These are phyloP conservation scores for Thera obeliscata DNA, from an alignment of 2,888 invertebrate species.

Conservation along the genomic window DNA sequence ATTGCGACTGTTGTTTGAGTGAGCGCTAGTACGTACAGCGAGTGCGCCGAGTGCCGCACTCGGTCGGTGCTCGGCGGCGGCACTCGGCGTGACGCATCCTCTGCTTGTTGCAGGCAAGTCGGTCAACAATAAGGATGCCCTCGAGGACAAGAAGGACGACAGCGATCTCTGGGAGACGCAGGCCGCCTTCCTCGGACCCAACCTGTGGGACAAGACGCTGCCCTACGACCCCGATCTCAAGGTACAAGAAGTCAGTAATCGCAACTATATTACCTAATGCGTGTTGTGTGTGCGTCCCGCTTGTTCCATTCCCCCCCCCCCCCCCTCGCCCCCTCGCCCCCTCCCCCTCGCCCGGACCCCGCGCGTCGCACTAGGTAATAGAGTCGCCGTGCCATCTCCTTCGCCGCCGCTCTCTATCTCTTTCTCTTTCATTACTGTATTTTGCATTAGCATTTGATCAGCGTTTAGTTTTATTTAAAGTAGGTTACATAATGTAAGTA, in stretches of 20 bases:
- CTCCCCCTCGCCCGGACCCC: constrained; percentile 44
- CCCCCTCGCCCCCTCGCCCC: too few species aligned
- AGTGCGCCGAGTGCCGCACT: constrained; percentile 23
- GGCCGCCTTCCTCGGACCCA: constrained; percentile 97
- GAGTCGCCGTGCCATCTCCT: constrained; percentile 49
- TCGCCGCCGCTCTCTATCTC: constrained; percentile 22
- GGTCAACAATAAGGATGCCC: constrained; percentile 85
- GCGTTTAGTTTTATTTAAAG: constrained; percentile 3
- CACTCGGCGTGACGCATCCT: constrained; percentile 61
- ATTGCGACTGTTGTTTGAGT: constrained; percentile 23
- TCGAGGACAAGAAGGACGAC: constrained; percentile 91
- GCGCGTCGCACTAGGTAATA: constrained; percentile 73
- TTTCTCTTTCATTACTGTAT: not conserved
- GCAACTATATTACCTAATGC: constrained; percentile 76
- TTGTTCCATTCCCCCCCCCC: constrained; percentile 48
- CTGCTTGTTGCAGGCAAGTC: constrained; percentile 86
- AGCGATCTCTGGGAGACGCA: constrained; percentile 96
- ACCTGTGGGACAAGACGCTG: constrained; percentile 97
- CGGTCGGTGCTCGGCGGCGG: constrained; percentile 8
- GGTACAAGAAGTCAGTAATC: constrained; percentile 90
- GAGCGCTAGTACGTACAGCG: not conserved
- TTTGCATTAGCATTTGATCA: constrained; percentile 23
- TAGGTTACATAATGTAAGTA: not conserved
- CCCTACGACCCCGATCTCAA: constrained; percentile 97
- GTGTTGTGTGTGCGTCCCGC: constrained; percentile 66